Evolutionary conservation across 2,113 vertebrate genomes (phyloP).

Genomic region (Pimephales promelas): DNA sequence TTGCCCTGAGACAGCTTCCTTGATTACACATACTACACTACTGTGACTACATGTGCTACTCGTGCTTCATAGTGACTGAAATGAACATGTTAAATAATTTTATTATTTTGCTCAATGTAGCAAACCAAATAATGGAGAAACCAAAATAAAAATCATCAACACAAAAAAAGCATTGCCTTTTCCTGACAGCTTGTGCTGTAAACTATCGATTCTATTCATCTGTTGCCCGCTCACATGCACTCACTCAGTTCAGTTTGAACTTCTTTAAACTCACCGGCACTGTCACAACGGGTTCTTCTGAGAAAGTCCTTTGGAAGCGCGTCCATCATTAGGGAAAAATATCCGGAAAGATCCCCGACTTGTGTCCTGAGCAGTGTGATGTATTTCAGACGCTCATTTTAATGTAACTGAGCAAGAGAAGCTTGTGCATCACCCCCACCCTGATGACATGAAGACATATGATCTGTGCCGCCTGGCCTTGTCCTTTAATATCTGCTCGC

Average conservation of each 20-base stretch:
- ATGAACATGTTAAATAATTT: neutral
- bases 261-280: slow-evolving; percentile 67
- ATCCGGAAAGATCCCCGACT: neutral
- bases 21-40: neutral
- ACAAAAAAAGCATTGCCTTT: neutral
- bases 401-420: slow-evolving; percentile 59
- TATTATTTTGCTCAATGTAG: neutral
- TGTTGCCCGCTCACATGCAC: neutral
- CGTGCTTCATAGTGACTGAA: neutral
- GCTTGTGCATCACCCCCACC: slow-evolving; percentile 43
- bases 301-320: slow-evolving; percentile 56
- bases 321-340: slow-evolving; percentile 61
- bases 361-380: slow-evolving; percentile 40
- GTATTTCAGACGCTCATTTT: slow-evolving; percentile 52
- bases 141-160: neutral
- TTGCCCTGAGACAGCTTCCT: neutral
- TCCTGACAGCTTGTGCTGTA: neutral
- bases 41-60: neutral
- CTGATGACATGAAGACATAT: slow-evolving; percentile 64
- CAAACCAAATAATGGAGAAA: neutral
- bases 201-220: neutral
- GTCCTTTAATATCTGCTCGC: slow-evolving; percentile 74
- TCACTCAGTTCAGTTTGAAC: neutral
- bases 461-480: slow-evolving; percentile 68
- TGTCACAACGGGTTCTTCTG: slow-evolving; percentile 65